Conservation (phyloP, 2,113 vertebrate genomes). For the Arenaria interpres region DNA sequence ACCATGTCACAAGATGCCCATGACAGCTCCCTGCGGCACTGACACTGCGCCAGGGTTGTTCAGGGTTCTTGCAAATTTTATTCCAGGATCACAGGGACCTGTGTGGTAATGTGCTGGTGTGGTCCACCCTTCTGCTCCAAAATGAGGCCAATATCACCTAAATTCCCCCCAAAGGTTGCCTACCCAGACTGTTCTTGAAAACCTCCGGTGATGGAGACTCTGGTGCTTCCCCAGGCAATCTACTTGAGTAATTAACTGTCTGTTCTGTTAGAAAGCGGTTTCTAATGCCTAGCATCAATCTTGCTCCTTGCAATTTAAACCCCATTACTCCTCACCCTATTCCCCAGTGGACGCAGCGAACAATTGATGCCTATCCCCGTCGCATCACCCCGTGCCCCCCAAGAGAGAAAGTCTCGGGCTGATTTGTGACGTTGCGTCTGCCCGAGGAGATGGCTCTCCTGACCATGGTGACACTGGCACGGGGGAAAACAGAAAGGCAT, state of each 20-base stretch:
- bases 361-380: neutral
- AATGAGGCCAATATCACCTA: neutral
- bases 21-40: neutral
- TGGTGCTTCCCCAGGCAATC: neutral
- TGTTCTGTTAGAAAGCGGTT: neutral
- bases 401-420: neutral
- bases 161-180: neutral
- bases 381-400: accelerated
- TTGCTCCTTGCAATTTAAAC: conserved; percentile 7
- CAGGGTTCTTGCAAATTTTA: neutral
- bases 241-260: conserved; percentile 39
- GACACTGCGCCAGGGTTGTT: accelerated
- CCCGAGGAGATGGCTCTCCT: accelerated
- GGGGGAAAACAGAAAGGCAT: neutral
- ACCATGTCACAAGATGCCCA: accelerated
- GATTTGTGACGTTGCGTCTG: neutral
- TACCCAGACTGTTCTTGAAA: neutral
- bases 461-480: accelerated
- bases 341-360: neutral
- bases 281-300: conserved; percentile 7
- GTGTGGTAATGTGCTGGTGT: neutral
- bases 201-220: neutral
- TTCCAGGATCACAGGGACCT: neutral
- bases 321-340: neutral
- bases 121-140: neutral